phyloP scores from a whole-genome alignment of 2,113 vertebrate genomes.

The Gymnobelideus leadbeateri region DNA sequence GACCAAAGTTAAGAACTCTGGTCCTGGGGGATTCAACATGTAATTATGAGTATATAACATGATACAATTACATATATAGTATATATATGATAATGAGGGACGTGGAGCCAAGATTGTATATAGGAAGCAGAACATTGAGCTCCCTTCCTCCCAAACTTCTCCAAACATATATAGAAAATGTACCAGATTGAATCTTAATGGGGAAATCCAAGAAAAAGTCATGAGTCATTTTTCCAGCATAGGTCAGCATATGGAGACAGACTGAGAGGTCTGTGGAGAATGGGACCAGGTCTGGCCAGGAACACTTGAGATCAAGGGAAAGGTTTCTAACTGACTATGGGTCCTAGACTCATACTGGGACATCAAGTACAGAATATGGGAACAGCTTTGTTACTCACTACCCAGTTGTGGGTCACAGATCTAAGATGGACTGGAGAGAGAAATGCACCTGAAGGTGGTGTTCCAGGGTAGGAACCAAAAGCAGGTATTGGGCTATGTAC shows the following conservation, averaged over 20 bases:
- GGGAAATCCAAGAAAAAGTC: neutral
- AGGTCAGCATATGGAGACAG: neutral
- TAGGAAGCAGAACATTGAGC: too few species aligned
- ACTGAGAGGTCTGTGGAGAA: neutral
- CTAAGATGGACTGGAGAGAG: neutral
- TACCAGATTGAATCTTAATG: neutral
- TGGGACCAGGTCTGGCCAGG: neutral
- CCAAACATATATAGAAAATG: neutral
- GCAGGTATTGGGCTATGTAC: too few species aligned
- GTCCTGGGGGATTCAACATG: neutral
- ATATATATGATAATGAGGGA: neutral
- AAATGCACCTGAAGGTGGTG: neutral
- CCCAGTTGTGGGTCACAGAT: neutral
- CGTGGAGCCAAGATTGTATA: neutral
- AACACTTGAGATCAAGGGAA: neutral
- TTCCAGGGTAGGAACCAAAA: neutral
- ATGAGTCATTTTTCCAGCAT: neutral
- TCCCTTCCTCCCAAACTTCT: too few species aligned
- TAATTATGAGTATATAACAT: too few species aligned
- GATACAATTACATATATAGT: too few species aligned
- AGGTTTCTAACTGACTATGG: neutral
- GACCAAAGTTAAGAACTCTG: neutral
- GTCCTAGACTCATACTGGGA: neutral
- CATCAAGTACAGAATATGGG: neutral
- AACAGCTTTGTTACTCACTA: neutral